Base-by-base conservation (phyloP, 2,888 invertebrate species). In the Pterostichus madidus region DNA sequence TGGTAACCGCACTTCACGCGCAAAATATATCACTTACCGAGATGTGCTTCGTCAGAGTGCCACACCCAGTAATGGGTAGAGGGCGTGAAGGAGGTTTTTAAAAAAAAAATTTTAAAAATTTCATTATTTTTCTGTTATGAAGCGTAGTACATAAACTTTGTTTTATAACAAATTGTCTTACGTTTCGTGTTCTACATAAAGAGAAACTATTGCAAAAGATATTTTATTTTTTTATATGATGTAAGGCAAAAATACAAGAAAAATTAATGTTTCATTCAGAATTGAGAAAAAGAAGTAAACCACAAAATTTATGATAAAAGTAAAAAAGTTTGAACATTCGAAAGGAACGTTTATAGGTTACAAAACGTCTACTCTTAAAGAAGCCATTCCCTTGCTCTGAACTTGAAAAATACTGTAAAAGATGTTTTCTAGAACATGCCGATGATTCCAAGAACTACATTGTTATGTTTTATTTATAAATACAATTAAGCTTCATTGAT, bases 241-340 rank as follows among this genome's bases (percentile, higher is more conserved):
- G 53, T 17, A 59, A 17, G 17, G 59, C 5, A 59, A 17, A 59
- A 31, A 59, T 17, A 59, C n/a, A 64, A 64, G 64, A 32, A 64
- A 56, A 64, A 32, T 31, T 32, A 32, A 64, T n/a, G 64, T 64
- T 59, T 31, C n/a, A 35, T 59, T 31, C n/a, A 35, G 35, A 64
- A 64, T 17, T 56, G 56, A 56, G 56, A 56, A 11, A 59, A 17
- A 17, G 64, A 31, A 64, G 64, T 35, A 64, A 61, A 64, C 32
- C 64, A 64, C 32, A 64, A 5, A 64, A 64, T 64, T 64, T 64
- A 32, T 64, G 64, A 35, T 64, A 64, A 64, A 64, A 64, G 64
- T 59, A 64, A 64, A 64, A 64, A 64, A 64, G 64, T 64, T 64
- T 64, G 10, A 24, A 32, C n/a, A n/a, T 64, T 64, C 13, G 35